Conservation (phyloP, 2,113 vertebrate genomes). For the Antigone vipio region DNA sequence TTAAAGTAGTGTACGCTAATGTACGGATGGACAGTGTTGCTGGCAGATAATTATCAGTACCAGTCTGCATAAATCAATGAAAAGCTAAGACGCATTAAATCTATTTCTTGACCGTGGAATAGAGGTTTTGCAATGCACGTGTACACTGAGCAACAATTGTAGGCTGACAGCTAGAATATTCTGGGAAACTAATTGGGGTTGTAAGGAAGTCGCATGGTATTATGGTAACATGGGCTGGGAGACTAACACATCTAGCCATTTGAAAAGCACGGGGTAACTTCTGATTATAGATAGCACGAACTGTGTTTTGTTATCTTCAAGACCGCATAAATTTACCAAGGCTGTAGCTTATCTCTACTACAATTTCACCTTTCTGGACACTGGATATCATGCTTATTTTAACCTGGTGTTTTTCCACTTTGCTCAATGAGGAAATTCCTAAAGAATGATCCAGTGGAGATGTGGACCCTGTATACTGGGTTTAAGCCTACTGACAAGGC, state of each 20-base stretch:
- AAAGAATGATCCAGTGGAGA: neutral
- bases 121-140: neutral
- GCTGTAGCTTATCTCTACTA: neutral
- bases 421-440: neutral
- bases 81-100: neutral
- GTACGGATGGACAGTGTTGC: neutral
- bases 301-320: neutral
- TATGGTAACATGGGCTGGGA: neutral
- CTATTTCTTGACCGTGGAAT: neutral
- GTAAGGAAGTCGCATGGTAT: neutral
- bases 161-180: neutral
- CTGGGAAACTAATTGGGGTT: neutral
- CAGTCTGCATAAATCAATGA: neutral
- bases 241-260: neutral
- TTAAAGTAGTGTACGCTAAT: neutral
- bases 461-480: neutral
- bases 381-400: neutral
- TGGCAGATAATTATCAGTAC: neutral
- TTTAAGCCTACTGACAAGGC: neutral
- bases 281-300: neutral
- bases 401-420: neutral
- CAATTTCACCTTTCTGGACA: neutral
- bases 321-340: neutral
- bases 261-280: neutral
- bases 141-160: fast-evolving